Percentiles rank a stretch among this genome's conserved stretches.
Conservation (phyloP, 2,888 invertebrate genomes). For the Apodemia duryi region DNA sequence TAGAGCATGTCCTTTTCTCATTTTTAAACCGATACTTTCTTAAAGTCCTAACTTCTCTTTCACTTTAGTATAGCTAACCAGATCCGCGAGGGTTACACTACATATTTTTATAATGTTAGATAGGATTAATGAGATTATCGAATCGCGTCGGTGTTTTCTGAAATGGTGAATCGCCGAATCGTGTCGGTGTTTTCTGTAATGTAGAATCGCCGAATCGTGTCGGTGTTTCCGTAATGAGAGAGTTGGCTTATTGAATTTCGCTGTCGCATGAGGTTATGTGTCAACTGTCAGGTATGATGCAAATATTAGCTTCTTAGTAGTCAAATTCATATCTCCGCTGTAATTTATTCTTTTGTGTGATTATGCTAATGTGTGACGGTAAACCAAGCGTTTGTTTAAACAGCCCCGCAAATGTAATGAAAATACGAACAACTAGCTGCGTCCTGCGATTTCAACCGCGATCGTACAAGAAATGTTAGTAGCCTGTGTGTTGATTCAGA, state of each 20-base stretch:
- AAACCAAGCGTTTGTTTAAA: constrained; percentile 16
- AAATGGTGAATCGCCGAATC: constrained; percentile 35
- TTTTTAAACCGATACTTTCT: too few species aligned
- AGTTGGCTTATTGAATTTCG: constrained; percentile 27
- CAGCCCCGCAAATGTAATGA: not conserved
- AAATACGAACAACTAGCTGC: not conserved
- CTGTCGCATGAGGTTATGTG: constrained; percentile 26
- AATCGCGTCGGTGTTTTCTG: constrained; percentile 22
- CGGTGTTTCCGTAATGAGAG: constrained; percentile 14
- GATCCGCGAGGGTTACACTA: too few species aligned
- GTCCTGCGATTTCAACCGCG: not conserved
- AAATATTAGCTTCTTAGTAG: constrained; percentile 13
- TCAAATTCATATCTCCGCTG: constrained; percentile 8
- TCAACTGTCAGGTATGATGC: constrained; percentile 1
- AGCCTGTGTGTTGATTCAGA: too few species aligned
- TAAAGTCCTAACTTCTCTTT: too few species aligned
- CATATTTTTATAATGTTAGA: too few species aligned
- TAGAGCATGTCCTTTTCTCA: too few species aligned
- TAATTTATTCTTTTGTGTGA: constrained; percentile 35
- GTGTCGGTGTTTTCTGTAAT: constrained; percentile 45
- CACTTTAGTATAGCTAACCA: too few species aligned
- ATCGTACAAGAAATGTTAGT: too few species aligned
- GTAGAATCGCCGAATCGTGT: not conserved
- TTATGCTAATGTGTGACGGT: constrained; percentile 31
- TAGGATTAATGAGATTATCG: too few species aligned